Evolutionary conservation across 2,888 invertebrate species (phyloP).

Genomic region (Globia sparganii): DNA sequence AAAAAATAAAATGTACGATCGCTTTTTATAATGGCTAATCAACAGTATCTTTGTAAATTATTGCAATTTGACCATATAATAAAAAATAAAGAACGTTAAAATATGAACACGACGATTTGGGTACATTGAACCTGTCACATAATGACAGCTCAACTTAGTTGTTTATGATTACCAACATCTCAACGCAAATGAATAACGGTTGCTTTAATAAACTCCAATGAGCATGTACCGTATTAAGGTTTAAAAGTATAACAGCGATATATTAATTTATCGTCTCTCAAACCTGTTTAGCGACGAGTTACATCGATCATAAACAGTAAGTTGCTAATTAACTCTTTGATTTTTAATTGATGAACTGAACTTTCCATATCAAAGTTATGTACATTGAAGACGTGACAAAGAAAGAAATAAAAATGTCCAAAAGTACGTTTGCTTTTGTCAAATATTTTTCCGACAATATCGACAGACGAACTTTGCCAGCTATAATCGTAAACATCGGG

Average conservation of each 20-base stretch:
- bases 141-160: constrained; percentile 37
- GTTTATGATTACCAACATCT: constrained; percentile 55
- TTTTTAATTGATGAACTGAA: not conserved
- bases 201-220: constrained; percentile 61
- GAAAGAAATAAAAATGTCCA: not conserved
- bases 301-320: constrained; percentile 18
- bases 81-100: constrained; percentile 29
- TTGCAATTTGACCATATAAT: constrained; percentile 26
- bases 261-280: constrained; percentile 46
- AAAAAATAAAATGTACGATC: constrained; percentile 32
- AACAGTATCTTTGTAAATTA: constrained; percentile 27
- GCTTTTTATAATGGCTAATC: constrained; percentile 54
- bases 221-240: constrained; percentile 73
- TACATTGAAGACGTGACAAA: not conserved
- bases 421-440: not conserved
- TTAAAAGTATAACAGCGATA: constrained; percentile 47
- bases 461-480: constrained; percentile 54
- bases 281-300: constrained; percentile 61
- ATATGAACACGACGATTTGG: constrained; percentile 19
- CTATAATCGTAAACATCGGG: constrained; percentile 67
- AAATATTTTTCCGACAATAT: constrained; percentile 26
- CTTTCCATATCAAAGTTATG: not conserved
- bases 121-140: constrained; percentile 54
- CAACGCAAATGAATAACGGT: constrained; percentile 70
- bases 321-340: constrained; percentile 20